Base-by-base conservation (phyloP, 37 sponge, comb jelly and placozoan species). In the Crambe crambe region DNA sequence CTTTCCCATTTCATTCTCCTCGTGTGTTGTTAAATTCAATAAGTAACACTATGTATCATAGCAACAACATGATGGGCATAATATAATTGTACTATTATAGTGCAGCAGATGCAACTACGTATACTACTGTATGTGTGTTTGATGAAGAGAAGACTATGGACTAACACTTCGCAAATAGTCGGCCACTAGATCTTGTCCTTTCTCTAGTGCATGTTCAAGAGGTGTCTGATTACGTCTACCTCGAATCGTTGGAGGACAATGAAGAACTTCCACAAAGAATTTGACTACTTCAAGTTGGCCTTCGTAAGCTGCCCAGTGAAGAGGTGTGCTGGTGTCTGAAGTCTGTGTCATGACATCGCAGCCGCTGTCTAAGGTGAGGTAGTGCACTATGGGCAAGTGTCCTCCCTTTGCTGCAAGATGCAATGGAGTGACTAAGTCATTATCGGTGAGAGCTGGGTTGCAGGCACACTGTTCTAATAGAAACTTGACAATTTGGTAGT, bases 281-380 rank as follows among this genome's bases (percentile, higher is more conserved):
- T 68, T 68, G 6, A 68, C 39, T 10, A 68, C 69, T 31, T 29
- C 38, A 36, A 68, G 69, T 17, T 68, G 69, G 9, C 69, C 69
- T 31, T 31, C 25, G 20, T 36, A 36, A 37, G 69, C 69, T 18
- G 69, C 69, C 38, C 36, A 68, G 69, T 68, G 69, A 4, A 68
- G 39, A 37, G 69, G 69, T 32, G 69, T 68, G 20, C 38, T 36
- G 3, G 9, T 17, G 38, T 37, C 38, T 2, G 20, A 18, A 10
- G 37, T 36, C 8, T 68, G 21, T 9, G 37, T 31, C 38, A 68
- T 31, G 3, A 29, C 12, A 36, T 68, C 39, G 36, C 38, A 29
- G 38, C 32, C 4, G 3, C 39, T 68, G 36, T 68, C 31, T 6
- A 20, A 5, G 20, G 31, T 68, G 4, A 68, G 38, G 38, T 68